Base-by-base conservation (phyloP, 2,888 invertebrate genomes). In the Oscheius myriophilus region DNA sequence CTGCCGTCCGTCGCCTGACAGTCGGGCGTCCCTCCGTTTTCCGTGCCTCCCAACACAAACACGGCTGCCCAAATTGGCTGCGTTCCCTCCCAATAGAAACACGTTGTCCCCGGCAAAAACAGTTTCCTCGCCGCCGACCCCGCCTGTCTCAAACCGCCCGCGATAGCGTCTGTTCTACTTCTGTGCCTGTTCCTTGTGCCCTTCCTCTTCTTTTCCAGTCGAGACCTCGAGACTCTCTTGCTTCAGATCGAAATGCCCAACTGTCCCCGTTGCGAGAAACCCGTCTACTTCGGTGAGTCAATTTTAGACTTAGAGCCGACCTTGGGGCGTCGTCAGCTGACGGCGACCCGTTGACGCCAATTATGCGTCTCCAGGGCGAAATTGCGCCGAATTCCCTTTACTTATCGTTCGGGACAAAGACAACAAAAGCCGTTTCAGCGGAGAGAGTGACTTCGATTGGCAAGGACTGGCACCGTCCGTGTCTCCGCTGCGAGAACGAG, bases 381-480 rank as follows among this genome's bases (percentile, higher is more conserved):
- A 23, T 9, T 33, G 39, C 23, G 54, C 16, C 26, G 33, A 33
- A 33, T 33, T 33, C 33, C 33, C 33, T 33, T 33, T 33, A 33
- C 33, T 33, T 33, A 9, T 33, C 33, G 4, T 33, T 3, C 33
- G 33, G 33, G 33, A 9, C 33, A 33, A 33, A 33, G 4, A 33
- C 33, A 33, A 33, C 4, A 33, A 9, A 3, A 33, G 33, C 33
- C 4, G 68, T 89, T 89, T 55, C 87, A 92, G 92, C 92, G 54
- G 92, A 92, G 86, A 88, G 91, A 73, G 91, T 91, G 85, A 90
- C 91, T 1, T 91, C 91, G 2, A 87, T 92, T 71, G 92, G 92
- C 18, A 91, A 91, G 86, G 91, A 92, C 86, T 92, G 92, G 91
- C 92, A 92, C 83, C 88, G 90, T 0, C 89, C 89, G 26, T 92